A percentile compares a stretch with the other conserved stretches of the same genome.
These are phyloP conservation scores for Macrobrachium rosenbergii DNA, from an alignment of 1,140 invertebrate genomes.

Conservation along the genomic window DNA sequence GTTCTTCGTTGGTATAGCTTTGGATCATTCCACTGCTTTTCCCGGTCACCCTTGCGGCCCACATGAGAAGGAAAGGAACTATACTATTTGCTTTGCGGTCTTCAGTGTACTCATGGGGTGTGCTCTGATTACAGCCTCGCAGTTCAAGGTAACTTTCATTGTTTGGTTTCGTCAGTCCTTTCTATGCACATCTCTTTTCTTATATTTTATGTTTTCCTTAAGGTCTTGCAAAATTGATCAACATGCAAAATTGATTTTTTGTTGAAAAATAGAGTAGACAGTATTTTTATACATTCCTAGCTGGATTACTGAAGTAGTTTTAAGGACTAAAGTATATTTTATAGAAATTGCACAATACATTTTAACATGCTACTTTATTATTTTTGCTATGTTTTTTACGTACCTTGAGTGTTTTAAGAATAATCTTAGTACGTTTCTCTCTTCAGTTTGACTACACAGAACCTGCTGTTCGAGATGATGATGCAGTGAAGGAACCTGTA, in stretches of 20 bases:
- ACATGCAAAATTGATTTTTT: not conserved
- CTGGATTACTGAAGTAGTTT: too few relatives aligned
- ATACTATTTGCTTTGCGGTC: conserved; percentile 98
- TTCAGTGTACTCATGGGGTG: conserved; percentile 97
- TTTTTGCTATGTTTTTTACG: not conserved
- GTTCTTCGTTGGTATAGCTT: conserved; percentile 98
- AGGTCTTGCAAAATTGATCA: not conserved
- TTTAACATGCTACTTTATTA: not conserved
- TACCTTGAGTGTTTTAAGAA: not conserved
- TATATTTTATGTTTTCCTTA: not conserved
- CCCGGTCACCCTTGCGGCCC: conserved; percentile 88
- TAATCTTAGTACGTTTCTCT: not conserved
- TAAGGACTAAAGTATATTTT: too few relatives aligned
- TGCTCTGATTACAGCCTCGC: conserved; percentile 92
- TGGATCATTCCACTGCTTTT: conserved; percentile 95
- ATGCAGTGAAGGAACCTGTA: conserved; percentile 58
- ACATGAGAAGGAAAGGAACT: conserved; percentile 93
- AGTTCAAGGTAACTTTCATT: conserved; percentile 72
- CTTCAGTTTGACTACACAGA: conserved; percentile 63
- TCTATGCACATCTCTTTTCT: too few relatives aligned
- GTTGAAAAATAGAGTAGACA: too few relatives aligned
- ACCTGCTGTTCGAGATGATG: conserved; percentile 25
- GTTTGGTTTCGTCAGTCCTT: not conserved
- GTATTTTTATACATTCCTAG: too few relatives aligned
- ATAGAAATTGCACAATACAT: not conserved